Base-by-base conservation (phyloP, 2,888 invertebrate species). In the Steinernema scapterisci region DNA sequence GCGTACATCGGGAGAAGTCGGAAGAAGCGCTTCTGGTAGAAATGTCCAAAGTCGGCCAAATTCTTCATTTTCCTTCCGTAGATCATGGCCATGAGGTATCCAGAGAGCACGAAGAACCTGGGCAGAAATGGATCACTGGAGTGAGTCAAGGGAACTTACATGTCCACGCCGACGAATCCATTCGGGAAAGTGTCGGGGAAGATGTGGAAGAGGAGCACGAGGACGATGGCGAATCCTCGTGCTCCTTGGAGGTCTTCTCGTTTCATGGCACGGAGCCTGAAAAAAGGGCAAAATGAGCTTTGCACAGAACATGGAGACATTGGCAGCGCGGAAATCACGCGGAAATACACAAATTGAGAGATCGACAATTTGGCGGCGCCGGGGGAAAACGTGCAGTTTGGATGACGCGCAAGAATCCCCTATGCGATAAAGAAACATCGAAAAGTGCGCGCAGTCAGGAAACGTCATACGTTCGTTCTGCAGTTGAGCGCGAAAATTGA, bases 61-160 rank as follows among this genome's bases (percentile, higher is more conserved):
- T 27, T 0, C 16, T 16, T 46, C 9, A 51, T 16, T 16, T 72
- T 72, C 27, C 19, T 38, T 31, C 25, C 21, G 38, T 45, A 45
- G 52, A 72, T 54, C 31, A 11, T 13, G 25, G 72, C 72, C 72
- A 72, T 72, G 16, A 72, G 38, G 56, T 72, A 72, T 1, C 72
- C 72, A 21, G 72, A 72, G 25, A 72, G 56, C 9, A 72, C 72
- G 63, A 72, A 72, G 31, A 72, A 72, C 25, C 72, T 72, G 48
- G 23, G 63, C 70, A 51, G 21, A 72, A n/a, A 19, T n/a, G 48
- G 5, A 16, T 48, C 48, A 48, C 16, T 7, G 16, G 5, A 48
- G 13, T 16, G 13, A 48, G 13, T 3, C 2, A 16, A 19, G 5
- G 48, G 31, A 56, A 21, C 72, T 72, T 27, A 72, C 72, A 72